A percentile compares a stretch with the other conserved stretches of the same genome.
phyloP scores from a whole-genome alignment of 2,113 vertebrate species.

The Carassius auratus region DNA sequence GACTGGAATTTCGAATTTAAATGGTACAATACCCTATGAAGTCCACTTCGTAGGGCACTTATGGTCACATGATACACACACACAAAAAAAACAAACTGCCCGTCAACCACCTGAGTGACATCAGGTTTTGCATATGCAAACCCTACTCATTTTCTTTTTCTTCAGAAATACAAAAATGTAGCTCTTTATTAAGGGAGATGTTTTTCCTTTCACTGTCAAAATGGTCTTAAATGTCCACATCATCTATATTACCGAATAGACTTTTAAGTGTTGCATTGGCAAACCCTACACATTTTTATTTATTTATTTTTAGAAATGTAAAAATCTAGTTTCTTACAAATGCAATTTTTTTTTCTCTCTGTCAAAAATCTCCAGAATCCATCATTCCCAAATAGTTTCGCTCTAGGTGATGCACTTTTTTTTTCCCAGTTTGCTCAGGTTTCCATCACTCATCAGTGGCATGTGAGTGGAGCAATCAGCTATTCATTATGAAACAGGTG shows the following conservation, averaged over 20 bases:
- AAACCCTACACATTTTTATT: background rate
- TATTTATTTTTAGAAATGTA: background rate
- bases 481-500: constrained; percentile 27
- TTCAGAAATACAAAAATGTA: background rate
- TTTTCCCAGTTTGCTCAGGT: background rate
- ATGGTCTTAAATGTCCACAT: background rate
- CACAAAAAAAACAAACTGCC: background rate
- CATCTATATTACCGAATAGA: background rate
- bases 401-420: background rate
- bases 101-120: background rate
- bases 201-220: background rate
- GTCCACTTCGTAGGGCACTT: background rate
- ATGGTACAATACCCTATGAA: background rate
- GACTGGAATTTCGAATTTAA: background rate
- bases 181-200: too few species aligned
- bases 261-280: background rate
- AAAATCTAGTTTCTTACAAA: background rate
- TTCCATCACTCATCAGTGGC: background rate
- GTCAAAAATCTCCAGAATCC: background rate
- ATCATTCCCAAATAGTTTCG: background rate
- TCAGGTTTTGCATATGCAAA: background rate
- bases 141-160: background rate
- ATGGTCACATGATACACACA: rapidly evolving
- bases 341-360: background rate
- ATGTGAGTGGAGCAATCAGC: background rate